These are phyloP conservation scores for Drosophila multiciliata DNA, from an alignment of 2,888 invertebrate species.

Conservation along the genomic window DNA sequence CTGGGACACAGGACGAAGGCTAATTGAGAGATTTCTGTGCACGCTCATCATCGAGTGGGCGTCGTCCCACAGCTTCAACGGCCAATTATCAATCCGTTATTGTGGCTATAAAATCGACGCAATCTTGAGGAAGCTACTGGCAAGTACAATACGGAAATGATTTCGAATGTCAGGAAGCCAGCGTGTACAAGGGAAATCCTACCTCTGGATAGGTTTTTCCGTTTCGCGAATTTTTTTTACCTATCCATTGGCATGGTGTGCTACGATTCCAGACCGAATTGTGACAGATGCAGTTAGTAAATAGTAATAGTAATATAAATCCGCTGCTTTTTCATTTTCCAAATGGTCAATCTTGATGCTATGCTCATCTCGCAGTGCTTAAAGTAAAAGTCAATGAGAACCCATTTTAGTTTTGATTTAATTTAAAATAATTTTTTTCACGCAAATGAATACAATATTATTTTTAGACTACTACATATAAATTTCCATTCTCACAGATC, in stretches of 20 bases:
- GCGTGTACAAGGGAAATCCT: conserved; percentile 8
- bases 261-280: conserved; percentile 37
- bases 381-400: conserved; percentile 40
- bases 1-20: conserved; percentile 52
- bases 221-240: conserved; percentile 68
- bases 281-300: conserved; percentile 13
- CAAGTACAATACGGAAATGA: background rate
- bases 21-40: conserved; percentile 68
- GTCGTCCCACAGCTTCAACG: conserved; percentile 34
- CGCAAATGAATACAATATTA: background rate
- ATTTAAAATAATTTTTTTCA: background rate
- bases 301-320: conserved; percentile 32
- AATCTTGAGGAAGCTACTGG: background rate
- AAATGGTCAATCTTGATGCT: conserved; percentile 68
- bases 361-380: conserved; percentile 64
- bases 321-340: conserved; percentile 51
- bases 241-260: conserved; percentile 67
- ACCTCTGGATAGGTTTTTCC: conserved; percentile 59
- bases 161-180: conserved; percentile 5
- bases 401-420: background rate
- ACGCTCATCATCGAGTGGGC: conserved; percentile 58
- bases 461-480: background rate
- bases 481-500: conserved; percentile 59
- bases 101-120: conserved; percentile 24
- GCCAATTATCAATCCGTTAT: conserved; percentile 57